These are phyloP conservation scores for Alca torda DNA, from an alignment of 2,797 vertebrate genomes.

Conservation along the genomic window DNA sequence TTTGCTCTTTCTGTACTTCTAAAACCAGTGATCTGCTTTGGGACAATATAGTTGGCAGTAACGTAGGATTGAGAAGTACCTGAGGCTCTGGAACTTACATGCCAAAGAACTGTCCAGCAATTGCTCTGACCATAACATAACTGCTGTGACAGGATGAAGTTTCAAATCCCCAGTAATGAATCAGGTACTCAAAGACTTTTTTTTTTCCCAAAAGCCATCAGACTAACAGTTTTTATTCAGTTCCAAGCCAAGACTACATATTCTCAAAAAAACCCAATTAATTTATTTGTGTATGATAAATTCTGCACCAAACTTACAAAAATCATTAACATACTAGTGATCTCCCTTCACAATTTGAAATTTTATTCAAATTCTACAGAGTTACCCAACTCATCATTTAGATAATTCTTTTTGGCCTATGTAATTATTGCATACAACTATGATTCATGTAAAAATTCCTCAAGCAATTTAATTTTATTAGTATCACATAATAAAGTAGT, in stretches of 20 bases:
- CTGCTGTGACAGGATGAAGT: background rate
- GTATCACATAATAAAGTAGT: conserved; percentile 11
- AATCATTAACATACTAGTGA: background rate
- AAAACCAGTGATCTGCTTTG: background rate
- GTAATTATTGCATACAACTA: background rate
- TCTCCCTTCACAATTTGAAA: background rate
- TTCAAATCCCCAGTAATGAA: background rate
- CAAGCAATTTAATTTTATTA: conserved; percentile 18
- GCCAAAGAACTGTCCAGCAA: background rate
- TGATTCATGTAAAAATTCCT: conserved; percentile 6
- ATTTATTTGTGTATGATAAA: background rate
- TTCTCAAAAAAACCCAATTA: background rate
- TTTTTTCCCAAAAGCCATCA: background rate
- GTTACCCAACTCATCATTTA: background rate
- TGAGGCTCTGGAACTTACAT: accelerated
- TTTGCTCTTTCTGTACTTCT: background rate
- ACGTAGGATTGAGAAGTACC: background rate
- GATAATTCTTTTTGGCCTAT: background rate
- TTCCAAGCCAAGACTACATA: background rate
- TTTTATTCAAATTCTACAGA: background rate
- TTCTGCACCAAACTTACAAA: background rate
- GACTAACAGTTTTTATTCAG: background rate
- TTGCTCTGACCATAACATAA: background rate
- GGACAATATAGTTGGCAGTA: background rate
- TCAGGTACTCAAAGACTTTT: background rate